Conservation (phyloP, 2,888 invertebrate species). For the Acanthacorydalis orientalis region DNA sequence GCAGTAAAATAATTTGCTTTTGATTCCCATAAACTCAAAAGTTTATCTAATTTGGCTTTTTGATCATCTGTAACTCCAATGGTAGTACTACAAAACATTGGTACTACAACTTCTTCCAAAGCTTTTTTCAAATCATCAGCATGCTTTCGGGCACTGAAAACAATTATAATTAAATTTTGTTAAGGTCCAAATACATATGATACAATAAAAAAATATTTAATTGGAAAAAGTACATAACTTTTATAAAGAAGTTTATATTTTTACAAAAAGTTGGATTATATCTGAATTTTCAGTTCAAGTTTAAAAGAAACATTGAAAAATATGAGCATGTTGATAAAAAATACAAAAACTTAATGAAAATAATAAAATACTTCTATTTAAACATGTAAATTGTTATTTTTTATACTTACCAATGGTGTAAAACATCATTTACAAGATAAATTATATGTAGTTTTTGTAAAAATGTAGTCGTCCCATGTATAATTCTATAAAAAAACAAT, state of each 20-base stretch:
- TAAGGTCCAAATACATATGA: no score
- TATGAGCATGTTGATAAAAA: no score
- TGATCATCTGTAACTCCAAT: conserved; percentile 75
- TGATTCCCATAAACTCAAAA: conserved; percentile 91
- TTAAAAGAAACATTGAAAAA: no score
- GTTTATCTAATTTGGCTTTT: conserved; percentile 79
- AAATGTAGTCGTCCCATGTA: conserved; percentile 54
- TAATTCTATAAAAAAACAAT: conserved; percentile 29
- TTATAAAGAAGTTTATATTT: no score
- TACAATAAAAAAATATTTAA: no score
- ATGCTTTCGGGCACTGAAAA: conserved; percentile 83
- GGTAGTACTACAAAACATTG: conserved; percentile 93
- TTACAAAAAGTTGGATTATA: no score
- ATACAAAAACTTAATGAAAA: not conserved
- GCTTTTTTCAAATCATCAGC: conserved; percentile 84
- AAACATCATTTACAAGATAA: conserved; percentile 95
- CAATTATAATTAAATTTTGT: conserved; percentile 32
- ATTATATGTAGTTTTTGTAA: conserved; percentile 91
- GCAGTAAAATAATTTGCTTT: conserved; percentile 80
- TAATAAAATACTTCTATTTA: no score
- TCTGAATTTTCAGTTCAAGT: no score
- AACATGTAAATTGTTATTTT: no score
- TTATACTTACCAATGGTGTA: conserved; percentile 83
- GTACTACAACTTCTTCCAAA: conserved; percentile 88
- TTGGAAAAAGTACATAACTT: not conserved